A percentile compares a stretch with the other conserved stretches of the same genome.
These are phyloP conservation scores for Harlomillsia oculata DNA, from an alignment of 1,140 invertebrate genomes.

Conservation along the genomic window DNA sequence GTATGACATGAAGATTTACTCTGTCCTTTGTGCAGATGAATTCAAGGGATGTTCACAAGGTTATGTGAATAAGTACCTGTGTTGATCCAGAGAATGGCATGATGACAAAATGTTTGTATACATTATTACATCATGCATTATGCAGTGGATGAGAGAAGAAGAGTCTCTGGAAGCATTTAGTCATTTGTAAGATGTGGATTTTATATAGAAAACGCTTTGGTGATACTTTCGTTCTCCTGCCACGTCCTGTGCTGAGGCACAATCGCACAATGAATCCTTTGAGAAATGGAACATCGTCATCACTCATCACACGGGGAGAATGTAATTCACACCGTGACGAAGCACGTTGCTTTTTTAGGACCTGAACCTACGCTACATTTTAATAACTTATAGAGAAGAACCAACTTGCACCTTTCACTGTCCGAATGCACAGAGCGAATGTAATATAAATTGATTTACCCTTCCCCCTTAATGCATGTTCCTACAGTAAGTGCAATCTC, in stretches of 20 bases:
- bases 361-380: neutral
- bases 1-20: no score
- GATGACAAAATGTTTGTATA: constrained; percentile 9
- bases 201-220: neutral
- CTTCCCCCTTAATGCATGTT: neutral
- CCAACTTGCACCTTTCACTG: neutral
- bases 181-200: neutral
- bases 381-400: neutral
- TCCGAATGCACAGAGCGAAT: constrained; percentile 5
- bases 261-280: neutral
- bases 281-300: neutral
- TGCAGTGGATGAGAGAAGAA: neutral
- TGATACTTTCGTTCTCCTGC: neutral
- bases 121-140: neutral
- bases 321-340: constrained; percentile 18
- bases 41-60: no score
- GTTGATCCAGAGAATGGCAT: constrained; percentile 10
- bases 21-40: no score
- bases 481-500: constrained; percentile 11
- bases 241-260: neutral
- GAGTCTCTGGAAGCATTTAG: neutral
- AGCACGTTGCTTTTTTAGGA: constrained; percentile 10
- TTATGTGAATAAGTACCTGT: no score
- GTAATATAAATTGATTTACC: constrained; percentile 17
- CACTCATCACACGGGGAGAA: constrained; percentile 1